Percentiles rank a stretch among this genome's conserved stretches.
phyloP scores from a whole-genome alignment of 2,113 vertebrate species.

The Neogale vison region DNA sequence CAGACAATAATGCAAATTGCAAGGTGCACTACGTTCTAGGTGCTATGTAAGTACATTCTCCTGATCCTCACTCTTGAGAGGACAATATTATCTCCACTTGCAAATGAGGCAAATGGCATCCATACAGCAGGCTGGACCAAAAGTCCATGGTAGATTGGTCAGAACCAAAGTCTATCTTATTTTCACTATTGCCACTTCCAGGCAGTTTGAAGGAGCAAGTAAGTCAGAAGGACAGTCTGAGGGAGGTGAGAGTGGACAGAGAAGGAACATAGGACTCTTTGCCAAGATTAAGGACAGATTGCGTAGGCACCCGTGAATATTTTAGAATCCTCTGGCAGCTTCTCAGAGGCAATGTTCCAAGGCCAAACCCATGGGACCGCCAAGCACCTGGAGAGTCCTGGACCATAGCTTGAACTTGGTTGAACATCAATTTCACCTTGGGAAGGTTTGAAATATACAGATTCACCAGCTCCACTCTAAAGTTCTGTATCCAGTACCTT shows the following conservation, averaged over 20 bases:
- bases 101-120: not conserved
- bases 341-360: not conserved
- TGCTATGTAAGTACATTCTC: not conserved
- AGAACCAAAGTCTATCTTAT: not conserved
- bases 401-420: not conserved
- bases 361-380: not conserved
- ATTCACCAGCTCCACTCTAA: not conserved
- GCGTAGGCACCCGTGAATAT: not conserved
- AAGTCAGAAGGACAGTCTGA: not conserved
- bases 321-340: conserved; percentile 10
- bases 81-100: not conserved
- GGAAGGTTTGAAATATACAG: conserved; percentile 21
- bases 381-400: not conserved
- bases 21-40: not conserved
- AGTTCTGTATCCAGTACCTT: not conserved
- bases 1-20: not conserved
- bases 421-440: not conserved
- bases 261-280: not conserved
- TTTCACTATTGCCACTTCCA: not conserved
- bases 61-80: not conserved
- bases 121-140: not conserved
- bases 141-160: not conserved
- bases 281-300: not conserved
- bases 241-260: not conserved
- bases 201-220: not conserved